Evolutionary conservation across 1,140 invertebrate species (phyloP).

Genomic region (Paraescarpia echinospica): DNA sequence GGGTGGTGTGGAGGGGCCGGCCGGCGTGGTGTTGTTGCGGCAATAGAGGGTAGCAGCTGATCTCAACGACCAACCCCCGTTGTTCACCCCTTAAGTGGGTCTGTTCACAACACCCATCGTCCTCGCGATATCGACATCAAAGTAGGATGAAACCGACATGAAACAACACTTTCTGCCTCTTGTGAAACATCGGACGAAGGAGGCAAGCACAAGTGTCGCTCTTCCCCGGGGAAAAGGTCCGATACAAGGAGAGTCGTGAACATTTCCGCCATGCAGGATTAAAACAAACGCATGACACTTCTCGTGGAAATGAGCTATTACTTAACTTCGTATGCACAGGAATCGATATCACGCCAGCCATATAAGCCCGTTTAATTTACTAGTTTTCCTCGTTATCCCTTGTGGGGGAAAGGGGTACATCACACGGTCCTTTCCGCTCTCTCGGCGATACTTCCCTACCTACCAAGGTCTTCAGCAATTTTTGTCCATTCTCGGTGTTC

Average conservation of each 20-base stretch:
- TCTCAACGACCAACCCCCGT: neutral
- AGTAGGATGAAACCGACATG: neutral
- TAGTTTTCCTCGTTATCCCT: no score
- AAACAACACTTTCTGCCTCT: neutral
- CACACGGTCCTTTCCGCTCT: no score
- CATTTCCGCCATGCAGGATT: neutral
- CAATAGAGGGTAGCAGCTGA: neutral
- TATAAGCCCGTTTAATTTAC: neutral
- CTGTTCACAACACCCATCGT: neutral
- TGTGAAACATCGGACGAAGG: neutral
- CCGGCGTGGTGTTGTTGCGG: neutral
- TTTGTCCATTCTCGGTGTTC: no score
- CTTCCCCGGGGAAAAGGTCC: neutral
- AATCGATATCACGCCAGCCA: neutral
- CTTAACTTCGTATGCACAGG: neutral
- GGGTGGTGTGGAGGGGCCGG: neutral
- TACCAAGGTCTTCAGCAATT: no score
- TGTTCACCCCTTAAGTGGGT: neutral
- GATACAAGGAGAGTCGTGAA: neutral
- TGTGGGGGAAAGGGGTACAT: no score
- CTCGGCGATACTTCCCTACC: no score
- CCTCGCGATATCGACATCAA: neutral
- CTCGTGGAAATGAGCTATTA: neutral
- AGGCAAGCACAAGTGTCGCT: neutral
- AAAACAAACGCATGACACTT: neutral